Base-by-base conservation (phyloP, 2,113 vertebrate genomes). In the Nerophis ophidion region DNA sequence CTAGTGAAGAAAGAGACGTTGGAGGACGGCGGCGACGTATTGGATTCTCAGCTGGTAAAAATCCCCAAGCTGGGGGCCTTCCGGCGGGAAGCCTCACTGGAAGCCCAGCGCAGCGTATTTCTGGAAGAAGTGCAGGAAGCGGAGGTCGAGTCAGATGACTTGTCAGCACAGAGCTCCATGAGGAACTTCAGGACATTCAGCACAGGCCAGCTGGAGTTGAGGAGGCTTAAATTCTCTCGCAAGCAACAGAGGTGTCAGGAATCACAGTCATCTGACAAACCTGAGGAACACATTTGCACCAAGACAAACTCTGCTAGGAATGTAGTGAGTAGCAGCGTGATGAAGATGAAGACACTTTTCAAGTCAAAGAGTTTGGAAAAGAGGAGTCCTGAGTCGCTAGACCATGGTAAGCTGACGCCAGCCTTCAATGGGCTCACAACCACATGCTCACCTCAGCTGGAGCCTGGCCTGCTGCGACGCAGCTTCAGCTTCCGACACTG, bases 401-500 rank as follows among this genome's bases (percentile, higher is more conserved):
- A 60, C 33, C 45, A 12, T n/a, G 3, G 6, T 0, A 14, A 5
- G 10, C 16, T 17, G 13, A 5, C n/a, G n/a, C n/a, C n/a, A n/a
- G n/a, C n/a, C n/a, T n/a, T n/a, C n/a, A n/a, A n/a, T n/a, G n/a
- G n/a, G n/a, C n/a, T n/a, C n/a, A n/a, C 57, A 48, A 19, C 45
- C 7, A 16, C 14, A 10, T 15, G 0, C 83, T 44, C 81, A 0
- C 75, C 76, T 1, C 54, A 36, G 7, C 90, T 84, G 76, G 75
- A 72, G 8, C 87, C 83, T 4, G 83, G 86, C 49, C 71, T 89
- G 2, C 86, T 95, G 44, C 85, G 90, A 4, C 88, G 94, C 15
- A 95, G 94, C 87, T 93, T 94, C 82, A 97, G 95, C 71, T 94
- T 95, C 84, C 84, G 94, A 6, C 92, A 93, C 76, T 90, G 92